Evolutionary conservation across 2,888 invertebrate species (phyloP).

Genomic region (Eumacrocentrus americanus): DNA sequence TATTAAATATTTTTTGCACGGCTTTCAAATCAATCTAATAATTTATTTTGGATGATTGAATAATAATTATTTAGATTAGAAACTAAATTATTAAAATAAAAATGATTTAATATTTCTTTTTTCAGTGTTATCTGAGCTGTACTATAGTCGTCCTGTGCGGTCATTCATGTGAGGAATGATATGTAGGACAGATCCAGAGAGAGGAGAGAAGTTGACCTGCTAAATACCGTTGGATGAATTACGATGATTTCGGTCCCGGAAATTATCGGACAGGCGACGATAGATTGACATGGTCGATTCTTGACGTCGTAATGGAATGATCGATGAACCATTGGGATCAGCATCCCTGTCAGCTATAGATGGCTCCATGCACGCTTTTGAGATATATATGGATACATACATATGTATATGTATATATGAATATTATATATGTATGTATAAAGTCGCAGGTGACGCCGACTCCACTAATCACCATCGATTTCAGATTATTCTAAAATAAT

Average conservation of each 20-base stretch:
- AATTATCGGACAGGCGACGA: constrained; percentile 2
- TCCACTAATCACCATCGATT: constrained; percentile 62
- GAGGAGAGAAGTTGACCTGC: no score
- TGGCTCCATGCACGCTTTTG: background rate
- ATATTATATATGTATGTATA: constrained; percentile 32
- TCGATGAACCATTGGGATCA: constrained; percentile 51
- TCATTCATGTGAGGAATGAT: no score
- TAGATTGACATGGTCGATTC: constrained; percentile 17
- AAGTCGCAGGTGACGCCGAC: constrained; percentile 56
- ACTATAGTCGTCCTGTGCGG: no score
- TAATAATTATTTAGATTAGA: no score
- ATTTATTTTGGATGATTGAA: no score
- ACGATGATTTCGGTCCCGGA: no score
- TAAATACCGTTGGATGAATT: no score
- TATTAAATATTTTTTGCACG: constrained; percentile 57
- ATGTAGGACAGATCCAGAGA: no score
- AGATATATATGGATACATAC: constrained; percentile 1
- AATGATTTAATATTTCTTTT: no score
- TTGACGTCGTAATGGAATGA: constrained; percentile 39
- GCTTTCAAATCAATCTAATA: no score
- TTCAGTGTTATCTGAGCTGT: no score
- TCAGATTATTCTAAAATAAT: constrained; percentile 62
- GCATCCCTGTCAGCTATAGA: constrained; percentile 5
- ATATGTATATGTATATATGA: constrained; percentile 27
- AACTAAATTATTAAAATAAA: no score